Evolutionary conservation across 2,888 invertebrate genomes (phyloP), one percentile per base, ranked within the genome.

Genomic region (Cyclophora albipunctata): DNA sequence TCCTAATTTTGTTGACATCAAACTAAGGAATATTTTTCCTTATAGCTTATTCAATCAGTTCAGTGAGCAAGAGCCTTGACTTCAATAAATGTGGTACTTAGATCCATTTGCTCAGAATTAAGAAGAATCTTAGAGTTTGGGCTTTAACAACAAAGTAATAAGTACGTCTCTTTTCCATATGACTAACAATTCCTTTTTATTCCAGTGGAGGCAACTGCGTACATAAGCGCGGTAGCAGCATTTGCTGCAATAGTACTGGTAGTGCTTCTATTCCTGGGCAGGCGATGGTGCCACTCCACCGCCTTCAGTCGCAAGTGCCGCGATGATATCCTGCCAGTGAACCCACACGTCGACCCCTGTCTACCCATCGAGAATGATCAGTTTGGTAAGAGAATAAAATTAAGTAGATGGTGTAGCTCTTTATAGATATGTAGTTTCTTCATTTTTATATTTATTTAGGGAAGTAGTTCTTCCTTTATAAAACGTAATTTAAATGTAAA

Each of bases 201-300:
- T 55, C 88, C 93, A 81, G 91, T 93, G 81, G 96, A 96, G 90
- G 95, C 96, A 69, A 94, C 95, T 69, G 95, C 96, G 74, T 94
- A 96, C 77, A 91, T 97, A 78, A 96, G 96, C 71, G 96, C 95
- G 57, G 93, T 96, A 67, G 95, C 94, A 57, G 95, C 94, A 58
- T 93, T 97, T 74, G 93, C 96, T 50, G 93, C 93, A 34, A 89
- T 97, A 54, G 90, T 97, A 63, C 89, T 97, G 67, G 93, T 97
- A 60, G 91, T 97, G 69, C 93, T 96, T 69, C 90, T 97, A 62
- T 97, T 97, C 87, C 91, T 97, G 62, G 95, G 95, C 75, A 93
- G 96, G 71, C 93, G 94, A 81, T 88, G 90, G 89, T 77, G 86
- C 78, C 69, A 82, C 75, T 60, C 81, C 33, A 66, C 87, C 55